Conservation (phyloP, 2,888 invertebrate genomes). For the Choreutis nemorana region DNA sequence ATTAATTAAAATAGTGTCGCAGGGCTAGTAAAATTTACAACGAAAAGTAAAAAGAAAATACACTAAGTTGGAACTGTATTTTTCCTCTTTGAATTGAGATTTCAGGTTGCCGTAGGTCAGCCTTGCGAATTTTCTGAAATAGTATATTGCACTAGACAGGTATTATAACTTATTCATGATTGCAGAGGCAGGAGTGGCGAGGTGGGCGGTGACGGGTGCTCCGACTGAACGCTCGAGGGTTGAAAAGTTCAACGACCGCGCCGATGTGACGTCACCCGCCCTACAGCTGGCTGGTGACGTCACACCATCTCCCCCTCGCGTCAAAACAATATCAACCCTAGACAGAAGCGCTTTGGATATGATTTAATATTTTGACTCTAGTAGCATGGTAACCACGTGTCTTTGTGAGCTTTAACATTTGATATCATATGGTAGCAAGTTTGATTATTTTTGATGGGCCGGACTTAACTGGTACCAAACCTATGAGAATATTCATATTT, state of each 20-base stretch:
- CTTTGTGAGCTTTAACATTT: conserved; percentile 33
- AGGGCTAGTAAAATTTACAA: too few species aligned
- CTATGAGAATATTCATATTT: too few species aligned
- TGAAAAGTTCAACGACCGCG: conserved; percentile 49
- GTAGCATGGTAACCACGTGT: conserved; percentile 45
- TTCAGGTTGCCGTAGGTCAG: conserved; percentile 55
- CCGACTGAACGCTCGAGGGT: conserved; percentile 38
- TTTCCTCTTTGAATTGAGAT: neutral
- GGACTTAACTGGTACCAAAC: too few species aligned
- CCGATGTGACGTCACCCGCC: conserved; percentile 57
- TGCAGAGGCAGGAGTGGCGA: conserved; percentile 31
- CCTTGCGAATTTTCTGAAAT: conserved; percentile 26
- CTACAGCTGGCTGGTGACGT: conserved; percentile 53
- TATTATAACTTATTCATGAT: conserved; percentile 52
- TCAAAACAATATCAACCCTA: conserved; percentile 39
- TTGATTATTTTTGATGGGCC: too few species aligned
- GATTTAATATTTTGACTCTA: conserved; percentile 29
- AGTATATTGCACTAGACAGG: too few species aligned
- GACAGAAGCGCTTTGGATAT: conserved; percentile 30
- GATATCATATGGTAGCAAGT: conserved; percentile 36
- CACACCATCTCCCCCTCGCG: conserved; percentile 35
- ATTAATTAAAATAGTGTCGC: too few species aligned
- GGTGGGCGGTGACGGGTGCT: conserved; percentile 21
- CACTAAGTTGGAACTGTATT: conserved; percentile 1
- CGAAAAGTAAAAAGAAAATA: too few species aligned